Conservation (phyloP, 2,888 invertebrate genomes). For the Phasia obesa region DNA sequence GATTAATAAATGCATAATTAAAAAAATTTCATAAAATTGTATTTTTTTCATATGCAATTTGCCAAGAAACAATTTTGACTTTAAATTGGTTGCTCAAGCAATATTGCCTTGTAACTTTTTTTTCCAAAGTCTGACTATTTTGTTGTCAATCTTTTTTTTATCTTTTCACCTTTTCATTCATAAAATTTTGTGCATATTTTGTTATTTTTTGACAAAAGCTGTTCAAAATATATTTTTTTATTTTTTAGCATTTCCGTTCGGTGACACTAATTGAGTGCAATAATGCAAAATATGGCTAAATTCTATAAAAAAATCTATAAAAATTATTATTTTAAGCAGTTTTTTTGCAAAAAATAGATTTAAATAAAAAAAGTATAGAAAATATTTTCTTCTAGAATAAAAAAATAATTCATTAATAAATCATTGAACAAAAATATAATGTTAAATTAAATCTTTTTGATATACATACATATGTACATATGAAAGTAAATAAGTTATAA, state of each 20-base stretch:
- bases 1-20: too few relatives aligned
- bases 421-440: constrained; percentile 17
- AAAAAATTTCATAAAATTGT: too few relatives aligned
- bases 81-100: constrained; percentile 58
- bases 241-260: constrained; percentile 64
- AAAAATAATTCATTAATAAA: constrained; percentile 49
- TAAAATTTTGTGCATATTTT: constrained; percentile 66
- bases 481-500: constrained; percentile 22
- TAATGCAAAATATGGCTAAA: constrained; percentile 6
- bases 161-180: constrained; percentile 68
- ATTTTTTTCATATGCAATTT: constrained; percentile 20
- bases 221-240: constrained; percentile 13
- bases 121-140: neutral
- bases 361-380: neutral
- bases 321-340: constrained; percentile 20
- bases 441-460: constrained; percentile 44
- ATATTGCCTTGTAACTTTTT: constrained; percentile 36
- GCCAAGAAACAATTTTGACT: constrained; percentile 60
- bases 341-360: constrained; percentile 22
- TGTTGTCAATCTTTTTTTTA: constrained; percentile 21
- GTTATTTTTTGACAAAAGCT: constrained; percentile 40
- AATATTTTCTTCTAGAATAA: neutral
- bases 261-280: constrained; percentile 54
- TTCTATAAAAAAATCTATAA: neutral
- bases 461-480: constrained; percentile 10